Base-by-base conservation (phyloP, 2,113 vertebrate genomes). In the Gymnocephalus cernua region DNA sequence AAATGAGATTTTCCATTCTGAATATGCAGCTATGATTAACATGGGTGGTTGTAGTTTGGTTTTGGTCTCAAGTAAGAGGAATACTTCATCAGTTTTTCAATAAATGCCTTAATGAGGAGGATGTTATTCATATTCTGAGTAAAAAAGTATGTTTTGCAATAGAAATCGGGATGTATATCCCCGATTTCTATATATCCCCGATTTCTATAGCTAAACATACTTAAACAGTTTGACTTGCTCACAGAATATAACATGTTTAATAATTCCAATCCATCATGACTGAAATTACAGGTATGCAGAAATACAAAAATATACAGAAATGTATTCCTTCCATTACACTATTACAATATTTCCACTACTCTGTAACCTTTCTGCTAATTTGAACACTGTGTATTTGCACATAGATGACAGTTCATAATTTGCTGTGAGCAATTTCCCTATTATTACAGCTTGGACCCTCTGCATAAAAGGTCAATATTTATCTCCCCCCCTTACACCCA, bases 361-460 rank as follows among this genome's bases (percentile, higher is more conserved):
- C 69, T 66, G 53, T 79, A 84, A 90, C 88, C 83, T 89, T 86
- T 87, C 51, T 83, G 61, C 83, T 90, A 88, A 90, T 86, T 89
- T 72, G 77, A 84, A 47, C 77, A 80, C 80, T 73, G 78, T 76
- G 74, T 88, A 69, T 92, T 91, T 90, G 85, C 85, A 83, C 92
- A 84, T 65, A 82, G 80, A 90, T 86, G 89, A 89, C 86, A 78
- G 80, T 86, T 88, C 79, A 81, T 90, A 79, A 83, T 90, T 92
- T 72, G 82, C 84, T 61, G 9, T 58, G 79, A 90, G 85, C 66
- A 73, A 86, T 89, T 88, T 89, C 76, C 87, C 65, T 82, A 79
- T 91, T 87, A 90, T 88, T 91, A 89, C 77, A 57, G 79, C 85
- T 83, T 72, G 71, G 70, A 79, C 66, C 71, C 74, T 79, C 45